phyloP scores from a whole-genome alignment of 2,888 invertebrate species.

The Hybos culiciformis region DNA sequence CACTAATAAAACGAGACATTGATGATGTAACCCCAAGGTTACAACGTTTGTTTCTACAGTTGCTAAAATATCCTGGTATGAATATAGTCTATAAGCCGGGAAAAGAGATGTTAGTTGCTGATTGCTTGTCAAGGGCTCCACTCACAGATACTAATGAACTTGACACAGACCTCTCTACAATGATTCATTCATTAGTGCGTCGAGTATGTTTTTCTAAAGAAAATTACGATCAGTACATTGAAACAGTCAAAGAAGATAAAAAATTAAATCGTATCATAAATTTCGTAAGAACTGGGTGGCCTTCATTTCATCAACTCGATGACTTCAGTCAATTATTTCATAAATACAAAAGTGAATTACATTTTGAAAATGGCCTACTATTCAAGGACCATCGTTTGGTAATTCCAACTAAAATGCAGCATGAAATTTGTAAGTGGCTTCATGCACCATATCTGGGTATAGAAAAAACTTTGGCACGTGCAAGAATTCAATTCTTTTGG shows the following conservation, averaged over 20 bases:
- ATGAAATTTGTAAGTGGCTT: constrained; percentile 4
- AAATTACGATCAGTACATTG: constrained; percentile 9
- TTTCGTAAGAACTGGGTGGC: constrained; percentile 8
- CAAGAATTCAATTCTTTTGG: not conserved
- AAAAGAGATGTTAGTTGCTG: constrained; percentile 11
- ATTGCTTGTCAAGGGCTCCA: constrained; percentile 5
- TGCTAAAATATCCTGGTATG: constrained; percentile 21
- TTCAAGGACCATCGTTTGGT: constrained; percentile 8
- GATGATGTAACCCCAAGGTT: constrained; percentile 20
- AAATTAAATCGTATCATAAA: not conserved
- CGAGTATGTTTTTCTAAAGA: constrained; percentile 11
- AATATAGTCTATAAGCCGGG: constrained; percentile 17
- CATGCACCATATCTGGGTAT: constrained; percentile 8
- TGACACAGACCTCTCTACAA: not conserved
- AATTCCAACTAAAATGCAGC: constrained; percentile 6
- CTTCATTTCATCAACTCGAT: constrained; percentile 10
- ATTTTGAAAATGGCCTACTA: constrained; percentile 9
- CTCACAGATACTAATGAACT: not conserved
- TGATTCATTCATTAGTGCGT: too few species aligned
- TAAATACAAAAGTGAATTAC: constrained; percentile 7
- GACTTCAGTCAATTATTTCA: constrained; percentile 6
- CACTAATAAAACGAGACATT: constrained; percentile 19
- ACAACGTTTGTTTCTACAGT: constrained; percentile 18
- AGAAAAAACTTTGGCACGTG: constrained; percentile 7
- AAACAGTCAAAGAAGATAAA: constrained; percentile 7